These are phyloP conservation scores for Amorpha juglandis DNA, from an alignment of 2,888 invertebrate species.

Conservation along the genomic window DNA sequence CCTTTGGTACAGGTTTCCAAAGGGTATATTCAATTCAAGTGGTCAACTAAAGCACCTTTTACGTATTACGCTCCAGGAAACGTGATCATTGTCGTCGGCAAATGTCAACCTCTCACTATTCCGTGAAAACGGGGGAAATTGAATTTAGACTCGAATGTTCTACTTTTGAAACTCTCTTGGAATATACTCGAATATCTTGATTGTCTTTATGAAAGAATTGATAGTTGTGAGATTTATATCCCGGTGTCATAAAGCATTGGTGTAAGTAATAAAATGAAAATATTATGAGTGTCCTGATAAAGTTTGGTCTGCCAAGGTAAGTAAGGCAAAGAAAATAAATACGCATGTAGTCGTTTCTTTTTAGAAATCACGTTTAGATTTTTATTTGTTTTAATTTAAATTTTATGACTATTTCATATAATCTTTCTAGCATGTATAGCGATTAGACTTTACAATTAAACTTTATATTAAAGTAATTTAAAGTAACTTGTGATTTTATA, in stretches of 20 bases:
- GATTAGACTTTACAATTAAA: too few relatives aligned
- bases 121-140: conserved; percentile 60
- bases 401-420: too few relatives aligned
- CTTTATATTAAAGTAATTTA: too few relatives aligned
- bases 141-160: conserved; percentile 57
- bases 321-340: neutral
- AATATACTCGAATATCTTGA: conserved; percentile 7
- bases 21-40: conserved; percentile 31
- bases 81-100: conserved; percentile 52
- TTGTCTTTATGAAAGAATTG: conserved; percentile 9
- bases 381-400: neutral
- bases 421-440: too few relatives aligned
- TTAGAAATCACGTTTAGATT: neutral
- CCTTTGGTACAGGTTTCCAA: neutral
- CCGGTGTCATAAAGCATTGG: neutral
- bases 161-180: conserved; percentile 54
- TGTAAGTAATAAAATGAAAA: neutral
- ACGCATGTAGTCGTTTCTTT: neutral
- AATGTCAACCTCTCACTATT: conserved; percentile 48
- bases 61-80: conserved; percentile 46
- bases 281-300: neutral
- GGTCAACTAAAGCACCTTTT: conserved; percentile 49
- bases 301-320: neutral
- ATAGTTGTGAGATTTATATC: conserved; percentile 12
- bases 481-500: too few relatives aligned